A percentile compares a stretch with the other conserved stretches of the same genome.
Evolutionary conservation across 2,888 invertebrate species (phyloP).

Genomic region (Coenonympha arcania): DNA sequence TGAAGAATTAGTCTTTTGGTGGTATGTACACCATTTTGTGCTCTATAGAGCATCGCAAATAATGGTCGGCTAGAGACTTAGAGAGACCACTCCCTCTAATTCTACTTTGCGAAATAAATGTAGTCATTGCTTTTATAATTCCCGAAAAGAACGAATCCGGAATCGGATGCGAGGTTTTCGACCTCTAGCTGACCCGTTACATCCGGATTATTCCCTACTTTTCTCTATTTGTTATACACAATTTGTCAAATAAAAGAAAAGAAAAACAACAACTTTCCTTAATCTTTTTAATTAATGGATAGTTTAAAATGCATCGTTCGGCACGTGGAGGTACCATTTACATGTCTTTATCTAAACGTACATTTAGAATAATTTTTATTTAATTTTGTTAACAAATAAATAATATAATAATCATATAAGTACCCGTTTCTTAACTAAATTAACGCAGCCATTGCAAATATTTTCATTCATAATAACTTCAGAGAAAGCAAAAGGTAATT

Average conservation of each 20-base stretch:
- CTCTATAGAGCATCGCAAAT: no score
- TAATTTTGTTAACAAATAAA: conserved; percentile 33
- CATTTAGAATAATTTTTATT: conserved; percentile 43
- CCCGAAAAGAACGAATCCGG: neutral
- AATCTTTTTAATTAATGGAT: conserved; percentile 56
- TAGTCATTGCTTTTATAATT: no score
- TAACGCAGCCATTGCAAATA: conserved; percentile 20
- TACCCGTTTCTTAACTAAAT: conserved; percentile 33
- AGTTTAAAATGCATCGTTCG: conserved; percentile 60
- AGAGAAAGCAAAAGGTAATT: neutral
- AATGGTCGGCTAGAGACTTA: no score
- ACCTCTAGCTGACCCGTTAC: neutral
- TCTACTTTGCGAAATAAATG: no score
- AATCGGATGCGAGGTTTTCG: neutral
- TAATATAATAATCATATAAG: conserved; percentile 20
- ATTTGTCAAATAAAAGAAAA: conserved; percentile 21
- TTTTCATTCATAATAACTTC: conserved; percentile 1
- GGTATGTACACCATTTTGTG: no score
- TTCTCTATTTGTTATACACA: neutral
- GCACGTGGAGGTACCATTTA: conserved; percentile 46
- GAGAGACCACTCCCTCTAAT: no score
- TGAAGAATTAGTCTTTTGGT: no score
- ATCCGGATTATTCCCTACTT: neutral
- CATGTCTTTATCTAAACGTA: conserved; percentile 58
- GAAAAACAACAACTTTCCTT: conserved; percentile 40